These are phyloP conservation scores for Proteles cristata DNA, from an alignment of 2,113 vertebrate species.

Conservation along the genomic window DNA sequence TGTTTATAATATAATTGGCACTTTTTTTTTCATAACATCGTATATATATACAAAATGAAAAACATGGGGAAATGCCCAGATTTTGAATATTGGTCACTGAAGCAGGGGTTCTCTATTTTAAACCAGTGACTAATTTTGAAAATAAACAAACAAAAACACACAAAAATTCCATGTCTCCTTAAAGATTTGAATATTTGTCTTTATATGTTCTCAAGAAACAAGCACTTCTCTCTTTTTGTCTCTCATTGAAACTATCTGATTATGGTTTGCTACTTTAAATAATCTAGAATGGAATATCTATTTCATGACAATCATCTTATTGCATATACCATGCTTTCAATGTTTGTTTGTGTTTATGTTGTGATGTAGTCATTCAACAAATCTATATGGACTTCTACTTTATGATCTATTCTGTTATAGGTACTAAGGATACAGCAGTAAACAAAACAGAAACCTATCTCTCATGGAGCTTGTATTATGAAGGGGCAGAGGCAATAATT, in stretches of 20 bases:
- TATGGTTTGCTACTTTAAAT: background rate
- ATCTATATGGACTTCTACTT: background rate
- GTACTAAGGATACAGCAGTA: background rate
- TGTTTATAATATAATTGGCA: background rate
- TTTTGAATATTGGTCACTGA: background rate
- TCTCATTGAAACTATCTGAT: background rate
- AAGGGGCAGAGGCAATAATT: background rate
- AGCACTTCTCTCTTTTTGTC: background rate
- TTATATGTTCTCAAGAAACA: background rate
- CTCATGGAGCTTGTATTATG: background rate
- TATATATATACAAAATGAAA: background rate
- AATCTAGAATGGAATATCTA: background rate
- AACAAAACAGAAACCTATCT: background rate
- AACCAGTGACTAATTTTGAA: background rate
- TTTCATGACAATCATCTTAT: background rate
- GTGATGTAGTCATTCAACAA: background rate
- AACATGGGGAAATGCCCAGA: background rate
- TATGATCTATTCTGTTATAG: background rate
- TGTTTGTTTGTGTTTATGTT: background rate
- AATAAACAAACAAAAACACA: background rate
- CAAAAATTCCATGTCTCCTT: background rate
- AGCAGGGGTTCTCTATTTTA: background rate
- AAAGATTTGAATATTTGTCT: background rate
- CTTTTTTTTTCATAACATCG: background rate
- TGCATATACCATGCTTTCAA: background rate